A percentile compares a stretch with the other conserved stretches of the same genome.
phyloP scores from a whole-genome alignment of 2,113 vertebrate species.

The Hypanus sabinus region DNA sequence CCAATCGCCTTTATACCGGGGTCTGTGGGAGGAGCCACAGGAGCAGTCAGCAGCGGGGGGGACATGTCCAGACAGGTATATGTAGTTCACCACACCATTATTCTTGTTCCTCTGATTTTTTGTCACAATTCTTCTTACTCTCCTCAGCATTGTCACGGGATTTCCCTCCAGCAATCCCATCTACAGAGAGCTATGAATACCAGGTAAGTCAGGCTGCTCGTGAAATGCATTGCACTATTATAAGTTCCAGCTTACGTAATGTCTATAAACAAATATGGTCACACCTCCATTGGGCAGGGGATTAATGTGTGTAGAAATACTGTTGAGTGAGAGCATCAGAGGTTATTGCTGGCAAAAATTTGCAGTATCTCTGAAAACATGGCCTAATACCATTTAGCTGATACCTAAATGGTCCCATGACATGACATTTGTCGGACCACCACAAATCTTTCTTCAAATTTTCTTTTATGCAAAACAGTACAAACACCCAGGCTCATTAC shows the following conservation, averaged over 20 bases:
- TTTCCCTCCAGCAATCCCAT: background rate
- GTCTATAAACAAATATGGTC: background rate
- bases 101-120: background rate
- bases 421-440: background rate
- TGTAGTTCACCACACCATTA: too few species aligned
- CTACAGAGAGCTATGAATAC: background rate
- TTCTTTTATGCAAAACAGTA: background rate
- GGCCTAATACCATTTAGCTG: background rate
- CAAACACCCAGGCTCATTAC: background rate
- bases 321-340: background rate
- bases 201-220: background rate
- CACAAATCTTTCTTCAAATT: background rate
- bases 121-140: background rate
- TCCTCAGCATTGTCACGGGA: background rate
- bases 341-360: background rate
- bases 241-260: background rate
- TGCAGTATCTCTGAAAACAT: background rate
- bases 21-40: too few species aligned
- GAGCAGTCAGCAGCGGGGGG: too few species aligned
- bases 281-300: background rate
- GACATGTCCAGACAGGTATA: too few species aligned
- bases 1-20: too few species aligned
- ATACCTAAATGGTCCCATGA: background rate
- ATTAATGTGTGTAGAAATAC: background rate
- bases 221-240: background rate